These are phyloP conservation scores for Stegana nigrithorax DNA, from an alignment of 2,888 invertebrate genomes.

Conservation along the genomic window DNA sequence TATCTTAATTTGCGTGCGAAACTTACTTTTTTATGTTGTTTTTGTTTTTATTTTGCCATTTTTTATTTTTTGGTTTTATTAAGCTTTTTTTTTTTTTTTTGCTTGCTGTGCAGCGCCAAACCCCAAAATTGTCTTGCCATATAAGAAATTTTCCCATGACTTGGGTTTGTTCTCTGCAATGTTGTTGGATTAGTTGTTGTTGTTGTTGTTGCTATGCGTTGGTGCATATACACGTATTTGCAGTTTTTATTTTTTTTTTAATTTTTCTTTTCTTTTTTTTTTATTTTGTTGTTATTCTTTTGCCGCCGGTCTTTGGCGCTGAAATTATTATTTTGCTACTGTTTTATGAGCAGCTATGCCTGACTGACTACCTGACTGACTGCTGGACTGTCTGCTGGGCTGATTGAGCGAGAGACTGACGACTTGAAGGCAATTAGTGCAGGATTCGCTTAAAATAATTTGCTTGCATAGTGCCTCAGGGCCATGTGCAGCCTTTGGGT, in stretches of 20 bases:
- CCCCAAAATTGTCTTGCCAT: slow-evolving; percentile 59
- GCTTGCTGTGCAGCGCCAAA: slow-evolving; percentile 41
- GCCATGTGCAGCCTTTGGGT: neutral
- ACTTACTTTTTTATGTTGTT: slow-evolving; percentile 52
- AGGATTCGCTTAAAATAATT: slow-evolving; percentile 57
- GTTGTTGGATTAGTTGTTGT: slow-evolving; percentile 5
- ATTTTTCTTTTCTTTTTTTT: neutral
- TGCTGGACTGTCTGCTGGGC: too few species aligned
- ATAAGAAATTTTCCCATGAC: slow-evolving; percentile 56
- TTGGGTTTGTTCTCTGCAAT: slow-evolving; percentile 44
- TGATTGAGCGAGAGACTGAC: too few species aligned
- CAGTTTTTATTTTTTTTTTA: too few species aligned
- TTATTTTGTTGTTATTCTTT: slow-evolving; percentile 38
- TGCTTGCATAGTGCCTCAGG: slow-evolving; percentile 25
- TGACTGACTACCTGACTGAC: too few species aligned
- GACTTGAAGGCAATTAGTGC: slow-evolving; percentile 59
- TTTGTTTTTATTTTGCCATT: slow-evolving; percentile 11
- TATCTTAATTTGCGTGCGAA: slow-evolving; percentile 68
- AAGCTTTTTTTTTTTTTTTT: slow-evolving; percentile 8
- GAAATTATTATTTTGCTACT: slow-evolving; percentile 37
- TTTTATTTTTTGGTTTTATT: slow-evolving; percentile 13
- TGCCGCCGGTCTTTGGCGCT: slow-evolving; percentile 54
- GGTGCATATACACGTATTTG: too few species aligned
- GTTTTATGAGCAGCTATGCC: slow-evolving; percentile 51
- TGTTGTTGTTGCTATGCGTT: slow-evolving; percentile 28